Base-by-base conservation (phyloP, 2,113 vertebrate genomes). In the Thomomys bottae region DNA sequence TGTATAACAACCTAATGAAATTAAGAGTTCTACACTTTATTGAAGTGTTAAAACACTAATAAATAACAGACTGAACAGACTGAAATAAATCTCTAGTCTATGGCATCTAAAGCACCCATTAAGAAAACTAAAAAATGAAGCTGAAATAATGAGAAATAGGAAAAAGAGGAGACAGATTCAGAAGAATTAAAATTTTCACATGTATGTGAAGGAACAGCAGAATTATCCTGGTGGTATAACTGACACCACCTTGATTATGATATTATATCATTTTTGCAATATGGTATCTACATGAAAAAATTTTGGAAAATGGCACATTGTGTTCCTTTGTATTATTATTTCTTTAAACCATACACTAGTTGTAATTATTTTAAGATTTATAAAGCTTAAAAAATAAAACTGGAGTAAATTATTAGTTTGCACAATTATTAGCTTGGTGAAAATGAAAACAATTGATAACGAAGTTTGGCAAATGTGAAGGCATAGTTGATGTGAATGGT, bases 11-110 rank as follows among this genome's bases (percentile, higher is more conserved):
- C 12, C 6, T 45, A 87, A 57, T 40, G 26, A 40, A 57, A 82
- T 23, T 34, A 89, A 70, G 34, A 70, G 42, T 70, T 94, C 76
- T 94, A 26, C 0, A 80, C 15, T 89, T 18, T 57, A n/a, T n/a
- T n/a, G n/a, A 54, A 73, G 34, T 10, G 11, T 28, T 79, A 70
- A 88, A 84, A 42, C 2, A 4, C 4, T 23, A 38, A 66, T 72
- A 61, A 59, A 49, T 49, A 49, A 49, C 45, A 12, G 8, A 49
- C 45, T 49, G 45, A 12, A 49, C 9, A 11, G 14, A 49, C n/a
- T n/a, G n/a, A n/a, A n/a, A n/a, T n/a, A n/a, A 49, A 49, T 12
- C 9, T 49, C 45, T 49, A 12, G n/a, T 49, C 45, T 42, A 1
- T 57, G 36, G 57, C 57, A 78, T 3, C 26, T 83, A 63, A n/a